phyloP scores from a whole-genome alignment of 2,888 invertebrate species.

The Habrosyne pyritoides region DNA sequence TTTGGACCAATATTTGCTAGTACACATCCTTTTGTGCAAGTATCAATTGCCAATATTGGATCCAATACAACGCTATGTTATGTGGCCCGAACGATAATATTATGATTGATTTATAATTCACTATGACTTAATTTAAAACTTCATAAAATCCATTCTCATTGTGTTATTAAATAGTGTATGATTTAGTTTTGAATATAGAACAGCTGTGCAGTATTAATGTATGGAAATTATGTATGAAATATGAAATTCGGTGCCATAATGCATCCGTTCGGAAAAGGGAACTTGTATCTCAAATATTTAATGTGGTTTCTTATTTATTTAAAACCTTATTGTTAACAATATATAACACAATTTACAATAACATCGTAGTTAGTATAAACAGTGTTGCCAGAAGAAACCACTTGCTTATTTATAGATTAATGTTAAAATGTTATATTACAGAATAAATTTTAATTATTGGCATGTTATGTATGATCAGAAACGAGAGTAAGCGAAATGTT shows the following conservation, averaged over 20 bases:
- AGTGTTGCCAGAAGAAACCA: background rate
- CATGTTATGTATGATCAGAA: background rate
- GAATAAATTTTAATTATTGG: background rate
- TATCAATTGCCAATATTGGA: background rate
- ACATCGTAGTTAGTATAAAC: background rate
- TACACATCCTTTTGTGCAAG: background rate
- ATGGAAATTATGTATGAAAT: conserved; percentile 1
- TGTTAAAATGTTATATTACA: background rate
- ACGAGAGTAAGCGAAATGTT: background rate
- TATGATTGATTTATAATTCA: background rate
- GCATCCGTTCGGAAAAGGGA: conserved; percentile 1
- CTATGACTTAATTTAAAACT: background rate
- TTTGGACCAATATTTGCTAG: background rate
- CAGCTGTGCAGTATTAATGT: conserved; percentile 12
- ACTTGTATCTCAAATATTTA: conserved; percentile 1
- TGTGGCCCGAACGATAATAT: background rate
- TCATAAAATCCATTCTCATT: conserved; percentile 1
- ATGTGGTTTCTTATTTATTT: background rate
- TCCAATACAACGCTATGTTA: background rate
- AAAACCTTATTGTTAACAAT: background rate
- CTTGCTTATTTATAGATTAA: background rate
- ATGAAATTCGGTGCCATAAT: conserved; percentile 11
- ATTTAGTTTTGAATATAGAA: background rate
- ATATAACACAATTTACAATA: background rate
- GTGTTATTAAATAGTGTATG: background rate